phyloP scores from a whole-genome alignment of 2,888 invertebrate genomes.

The Parnassius smintheus region DNA sequence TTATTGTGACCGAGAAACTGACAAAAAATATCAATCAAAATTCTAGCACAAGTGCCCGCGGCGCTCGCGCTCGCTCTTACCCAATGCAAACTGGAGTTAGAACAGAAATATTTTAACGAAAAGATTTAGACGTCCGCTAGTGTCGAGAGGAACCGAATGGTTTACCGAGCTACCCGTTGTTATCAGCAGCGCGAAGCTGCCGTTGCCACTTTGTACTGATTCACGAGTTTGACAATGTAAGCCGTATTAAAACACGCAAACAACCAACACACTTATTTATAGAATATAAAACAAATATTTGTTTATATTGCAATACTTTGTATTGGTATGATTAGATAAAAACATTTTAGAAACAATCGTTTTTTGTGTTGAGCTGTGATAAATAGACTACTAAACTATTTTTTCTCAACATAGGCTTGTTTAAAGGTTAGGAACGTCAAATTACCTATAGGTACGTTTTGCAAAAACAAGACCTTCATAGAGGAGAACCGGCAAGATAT shows the following conservation, averaged over 20 bases:
- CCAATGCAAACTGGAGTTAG: conserved; percentile 47
- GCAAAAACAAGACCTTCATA: no score
- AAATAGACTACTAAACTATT: no score
- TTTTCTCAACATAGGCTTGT: no score
- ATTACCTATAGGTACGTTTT: no score
- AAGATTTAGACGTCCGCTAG: conserved; percentile 30
- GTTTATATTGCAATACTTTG: background rate
- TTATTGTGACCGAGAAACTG: conserved; percentile 77
- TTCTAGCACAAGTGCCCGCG: conserved; percentile 78
- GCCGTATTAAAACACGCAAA: conserved; percentile 25
- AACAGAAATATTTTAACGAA: conserved; percentile 54
- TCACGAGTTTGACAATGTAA: conserved; percentile 27
- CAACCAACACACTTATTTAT: conserved; percentile 4
- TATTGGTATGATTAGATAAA: background rate
- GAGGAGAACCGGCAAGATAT: no score
- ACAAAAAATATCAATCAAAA: conserved; percentile 82
- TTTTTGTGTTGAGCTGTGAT: no score
- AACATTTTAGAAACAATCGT: no score
- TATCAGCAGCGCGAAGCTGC: conserved; percentile 13
- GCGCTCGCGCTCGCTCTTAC: conserved; percentile 62
- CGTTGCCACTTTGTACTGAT: conserved; percentile 24
- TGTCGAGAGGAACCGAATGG: conserved; percentile 37
- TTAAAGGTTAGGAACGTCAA: no score
- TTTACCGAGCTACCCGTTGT: conserved; percentile 6
- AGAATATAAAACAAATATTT: conserved; percentile 6